Evolutionary conservation across 2,888 invertebrate genomes (phyloP).

Genomic region (Thysanoteuthis rhombus): DNA sequence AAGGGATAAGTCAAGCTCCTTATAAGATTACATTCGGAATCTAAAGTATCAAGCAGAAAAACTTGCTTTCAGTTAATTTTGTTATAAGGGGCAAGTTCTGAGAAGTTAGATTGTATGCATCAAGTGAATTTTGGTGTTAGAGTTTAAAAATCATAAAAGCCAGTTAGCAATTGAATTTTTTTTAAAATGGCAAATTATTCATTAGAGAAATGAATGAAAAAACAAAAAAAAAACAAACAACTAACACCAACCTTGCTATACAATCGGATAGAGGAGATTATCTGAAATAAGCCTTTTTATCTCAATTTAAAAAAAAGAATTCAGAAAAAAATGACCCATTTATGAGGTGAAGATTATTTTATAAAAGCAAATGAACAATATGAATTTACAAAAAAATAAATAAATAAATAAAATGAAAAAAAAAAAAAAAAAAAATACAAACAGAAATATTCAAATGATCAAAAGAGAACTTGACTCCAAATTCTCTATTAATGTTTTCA

Average conservation of each 20-base stretch:
- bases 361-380: background rate
- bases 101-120: background rate
- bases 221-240: background rate
- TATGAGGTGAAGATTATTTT: background rate
- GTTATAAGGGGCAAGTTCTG: background rate
- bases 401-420: too few relatives aligned
- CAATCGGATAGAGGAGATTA: background rate
- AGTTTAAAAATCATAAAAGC: slow-evolving; percentile 20
- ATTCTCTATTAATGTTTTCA: too few relatives aligned
- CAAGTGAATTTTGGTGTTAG: background rate
- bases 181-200: background rate
- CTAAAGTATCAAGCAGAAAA: background rate
- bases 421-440: too few relatives aligned
- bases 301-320: background rate
- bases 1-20: background rate
- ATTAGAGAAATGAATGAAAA: background rate
- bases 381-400: background rate
- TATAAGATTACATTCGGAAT: background rate
- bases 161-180: background rate
- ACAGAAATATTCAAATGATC: too few relatives aligned
- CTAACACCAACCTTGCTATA: background rate
- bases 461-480: too few relatives aligned
- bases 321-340: background rate
- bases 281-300: background rate
- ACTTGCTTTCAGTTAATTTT: background rate